These are phyloP conservation scores for Tragelaphus oryx DNA, from an alignment of 2,797 vertebrate genomes.

Conservation along the genomic window DNA sequence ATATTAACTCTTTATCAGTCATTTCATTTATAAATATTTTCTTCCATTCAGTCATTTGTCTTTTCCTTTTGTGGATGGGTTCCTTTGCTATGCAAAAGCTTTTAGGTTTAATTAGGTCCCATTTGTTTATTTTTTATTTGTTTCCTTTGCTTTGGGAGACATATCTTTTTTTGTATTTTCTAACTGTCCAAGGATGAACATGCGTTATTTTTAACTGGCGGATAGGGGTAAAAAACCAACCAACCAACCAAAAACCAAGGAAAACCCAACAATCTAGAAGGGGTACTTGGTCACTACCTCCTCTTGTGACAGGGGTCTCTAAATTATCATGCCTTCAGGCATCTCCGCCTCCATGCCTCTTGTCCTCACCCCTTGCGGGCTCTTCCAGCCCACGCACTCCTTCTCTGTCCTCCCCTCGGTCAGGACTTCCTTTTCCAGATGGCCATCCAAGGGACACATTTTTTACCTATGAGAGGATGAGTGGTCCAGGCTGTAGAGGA, in stretches of 20 bases:
- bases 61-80: not conserved
- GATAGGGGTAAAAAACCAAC: not conserved
- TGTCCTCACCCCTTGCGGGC: not conserved
- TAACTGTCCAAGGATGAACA: not conserved
- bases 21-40: not conserved
- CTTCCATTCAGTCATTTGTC: not conserved
- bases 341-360: not conserved
- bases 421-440: not conserved
- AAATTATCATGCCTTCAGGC: not conserved
- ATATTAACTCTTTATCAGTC: not conserved
- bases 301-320: not conserved
- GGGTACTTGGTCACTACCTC: not conserved
- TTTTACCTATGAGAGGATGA: not conserved
- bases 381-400: not conserved
- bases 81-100: not conserved
- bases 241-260: not conserved
- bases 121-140: not conserved
- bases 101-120: not conserved
- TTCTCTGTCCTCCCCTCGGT: not conserved
- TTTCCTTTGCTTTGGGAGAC: not conserved
- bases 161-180: not conserved
- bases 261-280: not conserved
- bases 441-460: not conserved
- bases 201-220: not conserved
- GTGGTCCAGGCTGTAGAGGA: not conserved